Percentiles rank a stretch among this genome's conserved stretches.
phyloP scores from a whole-genome alignment of 37 sponge, comb jelly and placozoan species.

The Dysidea cf. avara region DNA sequence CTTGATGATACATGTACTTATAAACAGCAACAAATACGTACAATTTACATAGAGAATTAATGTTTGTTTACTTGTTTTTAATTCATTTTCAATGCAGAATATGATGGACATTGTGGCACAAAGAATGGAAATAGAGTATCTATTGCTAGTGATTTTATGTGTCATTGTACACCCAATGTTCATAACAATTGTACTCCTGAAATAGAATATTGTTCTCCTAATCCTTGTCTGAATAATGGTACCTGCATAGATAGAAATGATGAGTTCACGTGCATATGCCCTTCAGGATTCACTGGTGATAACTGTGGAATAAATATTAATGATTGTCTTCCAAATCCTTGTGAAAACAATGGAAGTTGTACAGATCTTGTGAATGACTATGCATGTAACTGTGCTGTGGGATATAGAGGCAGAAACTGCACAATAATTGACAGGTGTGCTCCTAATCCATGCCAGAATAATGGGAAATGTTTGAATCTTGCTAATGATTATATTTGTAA shows the following conservation, averaged over 20 bases:
- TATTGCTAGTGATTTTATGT: too few species aligned
- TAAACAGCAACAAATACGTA: too few species aligned
- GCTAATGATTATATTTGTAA: not conserved
- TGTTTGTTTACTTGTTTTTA: too few species aligned
- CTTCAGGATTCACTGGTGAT: conserved; percentile 6
- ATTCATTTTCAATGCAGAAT: too few species aligned
- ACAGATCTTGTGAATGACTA: conserved; percentile 26
- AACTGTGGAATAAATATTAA: conserved; percentile 23
- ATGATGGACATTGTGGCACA: too few species aligned
- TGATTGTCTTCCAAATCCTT: conserved; percentile 37
- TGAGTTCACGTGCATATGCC: conserved; percentile 1
- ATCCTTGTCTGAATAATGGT: conserved; percentile 42
- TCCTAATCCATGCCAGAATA: conserved; percentile 26
- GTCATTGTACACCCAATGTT: too few species aligned
- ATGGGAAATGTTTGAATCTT: conserved; percentile 23
- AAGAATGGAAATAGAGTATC: too few species aligned
- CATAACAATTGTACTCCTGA: not conserved
- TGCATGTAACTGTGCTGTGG: conserved; percentile 36
- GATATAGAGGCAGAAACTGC: conserved; percentile 38
- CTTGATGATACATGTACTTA: too few species aligned
- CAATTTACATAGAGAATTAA: too few species aligned
- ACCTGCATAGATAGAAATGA: not conserved
- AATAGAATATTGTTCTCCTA: conserved; percentile 3
- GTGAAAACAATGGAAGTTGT: conserved; percentile 47
- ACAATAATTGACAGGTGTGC: conserved; percentile 7